These are phyloP conservation scores for Myripristis murdjan DNA, from an alignment of 2,797 vertebrate genomes.

Conservation along the genomic window DNA sequence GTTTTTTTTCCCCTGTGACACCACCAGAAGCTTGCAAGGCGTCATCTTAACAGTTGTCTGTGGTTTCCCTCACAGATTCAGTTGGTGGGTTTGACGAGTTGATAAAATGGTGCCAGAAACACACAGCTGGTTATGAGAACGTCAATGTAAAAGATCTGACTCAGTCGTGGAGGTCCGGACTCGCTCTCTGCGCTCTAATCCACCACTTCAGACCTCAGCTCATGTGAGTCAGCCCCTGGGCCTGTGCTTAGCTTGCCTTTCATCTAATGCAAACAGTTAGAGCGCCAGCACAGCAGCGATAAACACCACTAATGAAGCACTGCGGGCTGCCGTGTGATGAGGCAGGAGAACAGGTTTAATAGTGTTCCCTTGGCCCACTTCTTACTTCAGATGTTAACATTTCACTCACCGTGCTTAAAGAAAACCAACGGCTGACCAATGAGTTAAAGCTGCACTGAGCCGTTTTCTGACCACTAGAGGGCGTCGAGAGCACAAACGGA, in stretches of 20 bases:
- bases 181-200: conserved; percentile 92
- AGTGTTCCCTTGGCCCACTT: conserved; percentile 6
- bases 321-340: neutral
- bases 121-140: conserved; percentile 84
- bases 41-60: neutral
- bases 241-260: neutral
- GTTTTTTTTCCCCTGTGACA: neutral
- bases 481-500: no score
- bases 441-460: no score
- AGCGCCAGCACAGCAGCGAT: no score
- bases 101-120: conserved; percentile 92
- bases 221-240: conserved; percentile 85
- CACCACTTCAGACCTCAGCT: conserved; percentile 90
- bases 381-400: neutral
- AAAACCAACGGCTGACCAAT: neutral
- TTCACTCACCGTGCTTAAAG: neutral
- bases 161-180: conserved; percentile 91
- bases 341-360: conserved; percentile 2
- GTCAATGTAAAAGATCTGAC: conserved; percentile 88
- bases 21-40: neutral
- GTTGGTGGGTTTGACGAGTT: conserved; percentile 84
- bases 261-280: neutral
- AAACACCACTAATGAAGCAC: neutral
- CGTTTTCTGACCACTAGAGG: no score
- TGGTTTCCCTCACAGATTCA: conserved; percentile 63